Base-by-base conservation (phyloP, 2,113 vertebrate genomes). In the Rissa tridactyla region DNA sequence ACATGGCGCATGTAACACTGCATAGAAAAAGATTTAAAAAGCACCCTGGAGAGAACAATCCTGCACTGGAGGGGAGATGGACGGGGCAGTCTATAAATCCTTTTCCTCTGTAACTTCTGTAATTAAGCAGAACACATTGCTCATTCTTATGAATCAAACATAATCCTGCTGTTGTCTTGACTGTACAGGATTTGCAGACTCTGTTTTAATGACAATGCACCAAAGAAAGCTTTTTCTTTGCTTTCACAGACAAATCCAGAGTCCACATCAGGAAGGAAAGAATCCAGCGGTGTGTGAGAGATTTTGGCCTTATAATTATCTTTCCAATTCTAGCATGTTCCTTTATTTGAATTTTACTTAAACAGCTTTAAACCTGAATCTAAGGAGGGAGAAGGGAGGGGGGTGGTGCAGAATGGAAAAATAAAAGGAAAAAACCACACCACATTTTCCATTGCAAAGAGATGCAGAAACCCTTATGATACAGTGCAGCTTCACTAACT, bases 151-250 rank as follows among this genome's bases (percentile, higher is more conserved):
- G 30, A 94, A 82, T 95, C 91, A 92, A 86, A 84, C 61, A 54
- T 95, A 97, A 97, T 96, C 95, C 61, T 52, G 30, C 72, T 84
- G 72, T 94, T 94, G 88, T 92, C 86, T 86, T 87, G 88, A 83
- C 64, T 62, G 75, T 40, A 73, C 60, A 64, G 92, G 88, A 96
- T 97, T 95, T 93, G 34, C 54, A 95, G 77, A 71, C 90, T 90
- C 85, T 89, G 86, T 94, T 95, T 92, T 95, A 92, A 96, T 92
- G 80, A 92, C 94, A 95, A 89, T 49, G 72, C 36, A 88, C 47
- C 47, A 92, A 93, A 83, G 52, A 94, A 94, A 83, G 60, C 47
- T 81, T 93, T 96, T 81, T 40, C 82, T 88, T 81, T 49, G 42
- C 47, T 92, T 94, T 96, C 69, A 68, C 65, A 65, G 72, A 69